Evolutionary conservation across 2,888 invertebrate species (phyloP), one percentile per base, ranked within the genome.

Genomic region (Conchocele bisecta): DNA sequence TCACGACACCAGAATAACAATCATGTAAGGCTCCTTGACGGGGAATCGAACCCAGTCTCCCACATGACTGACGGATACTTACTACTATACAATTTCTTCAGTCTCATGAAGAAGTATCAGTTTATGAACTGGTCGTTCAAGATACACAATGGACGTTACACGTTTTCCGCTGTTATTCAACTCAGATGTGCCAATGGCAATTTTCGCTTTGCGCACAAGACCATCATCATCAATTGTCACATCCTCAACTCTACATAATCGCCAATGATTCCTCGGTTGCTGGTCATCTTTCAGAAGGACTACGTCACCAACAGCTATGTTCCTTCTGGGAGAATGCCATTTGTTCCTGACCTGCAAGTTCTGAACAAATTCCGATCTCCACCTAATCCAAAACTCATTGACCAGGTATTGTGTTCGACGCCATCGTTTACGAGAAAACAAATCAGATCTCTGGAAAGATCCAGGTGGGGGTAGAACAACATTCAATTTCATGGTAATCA

Each of bases 371-470:
- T 83, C 81, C 26, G 20, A 41, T 26, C 59, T 42, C 80, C 81
- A 83, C 9, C 81, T 56, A 33, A 17, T 9, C 81, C 79, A 83
- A 53, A 83, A 81, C 26, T 70, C 61, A 31, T 82, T 70, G n/a
- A 64, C 65, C 2, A 81, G 22, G 58, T 72, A 64, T 28, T 83
- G 79, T 1, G 67, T 63, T 4, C 77, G 58, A 15, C 74, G 7
- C 82, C 80, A 83, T 0, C 71, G 65, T 26, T 68, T 76, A 24
- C 79, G 15, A 15, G 35, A 50, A 35, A 73, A 82, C 9, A 81
- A 3, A 41, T 77, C 81, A 1, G 29, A 39, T 53, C 26, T 53
- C 15, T 33, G 46, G 42, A 82, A 82, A 13, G 71, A 37, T n/a
- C 81, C 79, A 24, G 71, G 77, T 9, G 77, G 78, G 15, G 79